phyloP scores from a whole-genome alignment of 2,888 invertebrate species.

The Lasioglossum marginatum region DNA sequence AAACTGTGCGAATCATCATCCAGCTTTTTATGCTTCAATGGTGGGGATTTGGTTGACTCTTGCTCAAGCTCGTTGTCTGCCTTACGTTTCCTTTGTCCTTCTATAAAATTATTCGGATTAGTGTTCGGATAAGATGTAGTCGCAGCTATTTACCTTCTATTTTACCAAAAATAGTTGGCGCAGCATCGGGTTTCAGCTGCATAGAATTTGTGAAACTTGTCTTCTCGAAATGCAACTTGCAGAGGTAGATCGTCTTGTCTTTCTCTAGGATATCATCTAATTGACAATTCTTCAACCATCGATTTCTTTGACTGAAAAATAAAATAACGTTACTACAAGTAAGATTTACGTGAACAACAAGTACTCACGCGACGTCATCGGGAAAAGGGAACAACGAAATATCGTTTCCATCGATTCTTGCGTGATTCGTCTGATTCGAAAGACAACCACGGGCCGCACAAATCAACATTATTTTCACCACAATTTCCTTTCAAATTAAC shows the following conservation, averaged over 20 bases:
- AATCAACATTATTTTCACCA: constrained; percentile 51
- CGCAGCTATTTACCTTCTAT: constrained; percentile 53
- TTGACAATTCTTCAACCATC: constrained; percentile 68
- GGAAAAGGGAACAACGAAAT: constrained; percentile 69
- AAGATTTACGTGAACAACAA: not conserved
- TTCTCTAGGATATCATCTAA: constrained; percentile 13
- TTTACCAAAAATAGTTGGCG: constrained; percentile 68
- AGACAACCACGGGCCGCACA: constrained; percentile 63
- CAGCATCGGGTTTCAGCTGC: constrained; percentile 59
- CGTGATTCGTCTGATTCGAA: constrained; percentile 62
- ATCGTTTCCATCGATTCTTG: constrained; percentile 59
- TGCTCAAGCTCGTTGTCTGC: constrained; percentile 14
- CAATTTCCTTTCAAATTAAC: not conserved
- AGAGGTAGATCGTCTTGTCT: constrained; percentile 49
- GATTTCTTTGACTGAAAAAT: constrained; percentile 56
- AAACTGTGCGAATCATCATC: constrained; percentile 50
- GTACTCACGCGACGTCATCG: constrained; percentile 65
- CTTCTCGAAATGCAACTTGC: constrained; percentile 73
- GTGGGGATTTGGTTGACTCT: not conserved
- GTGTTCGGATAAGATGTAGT: not conserved
- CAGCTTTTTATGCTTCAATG: constrained; percentile 55
- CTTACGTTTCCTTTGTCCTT: constrained; percentile 51
- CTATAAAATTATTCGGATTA: constrained; percentile 17
- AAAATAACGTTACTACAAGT: not conserved
- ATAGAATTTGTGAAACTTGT: constrained; percentile 48